Evolutionary conservation across 2,888 invertebrate species (phyloP).

Genomic region (Tipula lateralis): DNA sequence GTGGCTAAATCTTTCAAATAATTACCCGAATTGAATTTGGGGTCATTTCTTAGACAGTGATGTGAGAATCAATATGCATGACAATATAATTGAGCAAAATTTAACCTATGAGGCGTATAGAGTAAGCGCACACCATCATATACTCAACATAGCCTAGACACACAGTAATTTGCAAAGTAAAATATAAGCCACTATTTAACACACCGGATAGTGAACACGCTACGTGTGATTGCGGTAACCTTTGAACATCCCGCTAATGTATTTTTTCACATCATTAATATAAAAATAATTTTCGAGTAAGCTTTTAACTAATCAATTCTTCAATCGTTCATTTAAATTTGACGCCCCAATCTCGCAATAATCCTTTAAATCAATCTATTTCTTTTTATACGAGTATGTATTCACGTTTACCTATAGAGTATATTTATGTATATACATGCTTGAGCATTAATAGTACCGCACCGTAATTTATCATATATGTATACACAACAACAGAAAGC

Average conservation of each 20-base stretch:
- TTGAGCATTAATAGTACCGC: slow-evolving; percentile 1
- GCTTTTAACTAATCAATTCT: slow-evolving; percentile 19
- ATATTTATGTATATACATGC: neutral
- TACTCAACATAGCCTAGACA: no score
- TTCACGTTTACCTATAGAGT: neutral
- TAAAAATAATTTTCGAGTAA: neutral
- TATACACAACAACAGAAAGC: neutral
- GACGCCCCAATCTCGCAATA: neutral
- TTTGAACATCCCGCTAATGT: neutral
- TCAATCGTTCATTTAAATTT: slow-evolving; percentile 14
- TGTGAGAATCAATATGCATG: no score
- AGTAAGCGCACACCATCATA: no score
- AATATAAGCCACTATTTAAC: no score
- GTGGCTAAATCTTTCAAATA: no score
- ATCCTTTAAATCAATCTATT: slow-evolving; percentile 11
- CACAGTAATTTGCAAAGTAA: no score
- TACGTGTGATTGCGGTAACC: no score
- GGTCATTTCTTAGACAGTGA: no score
- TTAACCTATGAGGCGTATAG: no score
- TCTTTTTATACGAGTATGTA: neutral
- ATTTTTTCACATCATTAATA: slow-evolving; percentile 1
- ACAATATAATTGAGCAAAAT: no score
- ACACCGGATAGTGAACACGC: no score
- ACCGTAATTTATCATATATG: neutral
- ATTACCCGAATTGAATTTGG: no score